Percentiles rank a stretch among this genome's conserved stretches.
Evolutionary conservation across 2,113 vertebrate genomes (phyloP).

Genomic region (rat (Rattus norvegicus)): DNA sequence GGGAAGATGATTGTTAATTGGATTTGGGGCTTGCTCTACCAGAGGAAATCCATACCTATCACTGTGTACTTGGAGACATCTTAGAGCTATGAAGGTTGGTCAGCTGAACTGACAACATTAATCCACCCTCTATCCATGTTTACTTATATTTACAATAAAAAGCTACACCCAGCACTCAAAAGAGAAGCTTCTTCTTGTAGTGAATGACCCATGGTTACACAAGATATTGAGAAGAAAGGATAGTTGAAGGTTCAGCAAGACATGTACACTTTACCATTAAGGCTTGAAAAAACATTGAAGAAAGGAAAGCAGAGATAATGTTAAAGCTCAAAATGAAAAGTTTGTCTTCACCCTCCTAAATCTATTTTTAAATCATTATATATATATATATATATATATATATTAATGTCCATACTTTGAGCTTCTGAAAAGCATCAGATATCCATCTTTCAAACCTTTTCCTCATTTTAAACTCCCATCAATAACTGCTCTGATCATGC

Average conservation of each 20-base stretch:
- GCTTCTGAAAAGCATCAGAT: background rate
- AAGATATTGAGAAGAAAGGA: background rate
- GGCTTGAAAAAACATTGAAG: no score
- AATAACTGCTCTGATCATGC: background rate
- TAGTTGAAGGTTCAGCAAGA: background rate
- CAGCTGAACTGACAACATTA: background rate
- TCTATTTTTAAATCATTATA: background rate
- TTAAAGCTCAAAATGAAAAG: background rate
- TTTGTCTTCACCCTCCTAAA: background rate
- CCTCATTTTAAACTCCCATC: background rate
- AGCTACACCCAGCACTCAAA: background rate
- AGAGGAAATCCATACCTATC: background rate
- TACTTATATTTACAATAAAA: background rate
- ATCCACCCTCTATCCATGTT: background rate
- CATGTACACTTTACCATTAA: background rate
- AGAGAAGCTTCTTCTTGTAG: background rate
- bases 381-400: background rate
- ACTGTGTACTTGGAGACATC: background rate
- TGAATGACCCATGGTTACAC: background rate
- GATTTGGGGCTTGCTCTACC: background rate
- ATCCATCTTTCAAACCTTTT: background rate
- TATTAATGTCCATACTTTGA: background rate
- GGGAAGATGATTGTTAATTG: background rate
- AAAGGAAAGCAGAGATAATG: background rate
- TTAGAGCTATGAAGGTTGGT: background rate